Evolutionary conservation across 2,113 vertebrate species (phyloP).

Genomic region (Rallus limicola): DNA sequence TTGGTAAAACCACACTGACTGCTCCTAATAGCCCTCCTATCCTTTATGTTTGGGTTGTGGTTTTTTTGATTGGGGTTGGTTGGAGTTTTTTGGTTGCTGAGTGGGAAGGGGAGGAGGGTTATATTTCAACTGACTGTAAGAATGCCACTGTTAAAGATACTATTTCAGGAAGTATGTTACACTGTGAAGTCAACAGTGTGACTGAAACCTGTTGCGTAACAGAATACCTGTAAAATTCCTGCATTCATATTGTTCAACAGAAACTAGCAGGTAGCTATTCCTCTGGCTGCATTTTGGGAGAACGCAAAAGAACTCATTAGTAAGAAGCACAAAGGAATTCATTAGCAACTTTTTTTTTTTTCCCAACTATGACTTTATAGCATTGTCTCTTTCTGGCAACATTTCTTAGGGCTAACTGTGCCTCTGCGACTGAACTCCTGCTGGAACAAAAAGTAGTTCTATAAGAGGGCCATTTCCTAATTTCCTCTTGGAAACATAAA

Average conservation of each 20-base stretch:
- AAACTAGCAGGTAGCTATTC: neutral
- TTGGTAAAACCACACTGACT: no score
- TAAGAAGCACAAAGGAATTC: neutral
- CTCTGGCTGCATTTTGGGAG: neutral
- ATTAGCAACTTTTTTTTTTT: neutral
- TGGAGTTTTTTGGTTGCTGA: neutral
- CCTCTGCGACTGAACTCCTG: neutral
- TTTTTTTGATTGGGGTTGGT: no score
- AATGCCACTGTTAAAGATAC: neutral
- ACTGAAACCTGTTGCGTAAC: neutral
- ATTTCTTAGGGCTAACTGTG: neutral
- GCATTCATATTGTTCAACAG: neutral
- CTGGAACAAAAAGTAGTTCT: neutral
- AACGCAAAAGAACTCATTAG: neutral
- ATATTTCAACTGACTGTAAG: neutral
- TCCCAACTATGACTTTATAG: neutral
- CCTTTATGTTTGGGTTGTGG: neutral
- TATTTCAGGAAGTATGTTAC: neutral
- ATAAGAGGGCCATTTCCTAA: neutral
- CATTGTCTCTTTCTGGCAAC: neutral
- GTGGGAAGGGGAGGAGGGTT: rapidly evolving
- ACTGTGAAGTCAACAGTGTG: neutral
- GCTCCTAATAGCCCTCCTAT: no score
- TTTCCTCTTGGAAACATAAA: neutral
- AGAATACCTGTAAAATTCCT: neutral